Base-by-base conservation (phyloP, 2,797 vertebrate species). In the Microchirus variegatus region DNA sequence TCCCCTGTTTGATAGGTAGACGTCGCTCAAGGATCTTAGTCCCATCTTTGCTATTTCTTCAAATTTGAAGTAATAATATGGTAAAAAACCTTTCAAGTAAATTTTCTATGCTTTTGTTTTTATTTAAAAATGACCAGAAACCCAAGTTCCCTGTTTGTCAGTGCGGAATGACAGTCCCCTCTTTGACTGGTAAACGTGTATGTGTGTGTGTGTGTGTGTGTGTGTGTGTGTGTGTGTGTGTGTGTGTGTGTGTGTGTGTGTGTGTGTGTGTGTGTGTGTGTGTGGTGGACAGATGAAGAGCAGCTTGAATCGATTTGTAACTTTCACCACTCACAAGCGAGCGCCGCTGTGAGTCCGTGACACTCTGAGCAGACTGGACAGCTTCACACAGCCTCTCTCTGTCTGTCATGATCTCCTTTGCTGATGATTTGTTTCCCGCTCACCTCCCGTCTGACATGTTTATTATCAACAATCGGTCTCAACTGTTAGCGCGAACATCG, bases 381-480 rank as follows among this genome's bases (percentile, higher is more conserved):
- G 54, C 63, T 65, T 67, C 73, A 63, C 78, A 69, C 73, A 54
- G 31, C 54, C n/a, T 22, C 22, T 22, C 22, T 22, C 62, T 15
- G 6, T 11, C 15, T 42, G 45, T 74, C 63, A 63, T 53, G 57
- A 10, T 55, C 54, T 62, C 48, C 57, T 72, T 49, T 22, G 7
- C n/a, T n/a, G 31, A 59, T 62, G 73, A 81, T 82, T 74, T 70
- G 66, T 66, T 55, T 58, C 51, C 51, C 10, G 41, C 46, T 51
- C 65, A 26, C 50, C 51, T 64, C 55, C 51, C 3, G 16, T 64
- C 54, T 76, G 70, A 76, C 53, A 2, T 70, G 66, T 84, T 82
- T 67, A 83, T 51, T 40, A 40, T 61, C 67, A 68, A 69, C 59
- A 67, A 75, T 79, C 62, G 63, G n/a, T 49, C 49, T n/a, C 22